These are phyloP conservation scores for Rhinolophus ferrumequinum DNA, from an alignment of 2,113 vertebrate species.

Conservation along the genomic window DNA sequence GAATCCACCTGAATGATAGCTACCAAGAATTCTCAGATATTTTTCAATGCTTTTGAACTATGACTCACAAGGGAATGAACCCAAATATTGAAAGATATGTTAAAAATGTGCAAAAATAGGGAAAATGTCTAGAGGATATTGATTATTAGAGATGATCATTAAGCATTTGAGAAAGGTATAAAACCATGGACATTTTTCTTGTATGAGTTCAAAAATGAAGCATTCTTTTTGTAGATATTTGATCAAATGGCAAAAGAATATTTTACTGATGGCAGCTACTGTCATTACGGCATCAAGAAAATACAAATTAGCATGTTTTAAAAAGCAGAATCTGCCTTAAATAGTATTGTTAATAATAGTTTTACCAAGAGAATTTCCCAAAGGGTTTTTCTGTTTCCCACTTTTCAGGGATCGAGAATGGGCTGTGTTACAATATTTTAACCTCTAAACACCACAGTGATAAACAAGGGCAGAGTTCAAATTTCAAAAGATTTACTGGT, in stretches of 20 bases:
- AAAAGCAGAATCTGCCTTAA: not conserved
- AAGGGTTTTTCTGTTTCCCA: not conserved
- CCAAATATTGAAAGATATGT: not conserved
- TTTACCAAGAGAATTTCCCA: constrained; percentile 8
- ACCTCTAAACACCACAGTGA: not conserved
- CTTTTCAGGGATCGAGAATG: constrained; percentile 24
- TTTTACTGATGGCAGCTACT: constrained; percentile 2
- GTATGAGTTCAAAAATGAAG: not conserved
- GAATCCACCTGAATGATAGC: not conserved
- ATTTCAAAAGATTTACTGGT: constrained; percentile 63
- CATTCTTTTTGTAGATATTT: not conserved
- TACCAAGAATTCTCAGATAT: not conserved
- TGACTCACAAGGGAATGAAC: not conserved
- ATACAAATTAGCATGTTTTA: constrained; percentile 15
- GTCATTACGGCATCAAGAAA: constrained; percentile 31
- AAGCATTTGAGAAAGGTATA: not conserved
- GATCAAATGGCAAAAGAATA: not conserved
- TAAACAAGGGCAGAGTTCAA: constrained; percentile 71
- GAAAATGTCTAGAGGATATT: not conserved
- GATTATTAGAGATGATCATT: not conserved
- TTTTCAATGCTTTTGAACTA: not conserved
- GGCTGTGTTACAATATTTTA: constrained; percentile 15
- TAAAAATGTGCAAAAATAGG: constrained; percentile 32
- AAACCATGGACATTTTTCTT: not conserved
- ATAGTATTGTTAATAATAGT: not conserved